Percentiles rank a stretch among this genome's conserved stretches.
These are phyloP conservation scores for Delphinapterus leucas DNA, from an alignment of 2,113 vertebrate genomes.

Conservation along the genomic window DNA sequence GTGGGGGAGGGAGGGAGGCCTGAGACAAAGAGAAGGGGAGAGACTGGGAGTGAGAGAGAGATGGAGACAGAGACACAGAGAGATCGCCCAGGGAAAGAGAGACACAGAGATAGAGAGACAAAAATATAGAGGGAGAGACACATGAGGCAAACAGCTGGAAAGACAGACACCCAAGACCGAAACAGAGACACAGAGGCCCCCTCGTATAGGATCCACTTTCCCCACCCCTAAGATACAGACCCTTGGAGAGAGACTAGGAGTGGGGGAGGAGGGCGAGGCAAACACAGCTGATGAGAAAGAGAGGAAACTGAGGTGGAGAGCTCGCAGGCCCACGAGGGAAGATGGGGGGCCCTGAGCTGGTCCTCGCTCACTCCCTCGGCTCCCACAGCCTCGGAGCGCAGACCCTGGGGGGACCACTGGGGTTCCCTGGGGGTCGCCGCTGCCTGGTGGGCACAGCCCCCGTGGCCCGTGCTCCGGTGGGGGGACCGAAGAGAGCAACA, in stretches of 20 bases:
- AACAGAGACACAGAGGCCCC: not conserved
- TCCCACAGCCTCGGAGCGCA: not conserved
- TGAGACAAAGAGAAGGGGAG: not conserved
- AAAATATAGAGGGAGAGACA: not conserved
- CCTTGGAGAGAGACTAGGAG: not conserved
- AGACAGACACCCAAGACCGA: not conserved
- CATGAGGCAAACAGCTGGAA: not conserved
- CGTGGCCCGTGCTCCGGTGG: too few relatives aligned
- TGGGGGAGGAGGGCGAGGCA: not conserved
- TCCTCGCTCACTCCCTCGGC: rapidly evolving
- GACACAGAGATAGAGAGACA: not conserved
- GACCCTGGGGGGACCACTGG: not conserved
- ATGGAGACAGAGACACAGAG: not conserved
- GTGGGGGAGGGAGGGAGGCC: rapidly evolving
- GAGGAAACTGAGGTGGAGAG: not conserved
- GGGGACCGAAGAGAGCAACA: too few relatives aligned
- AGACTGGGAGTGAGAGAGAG: not conserved
- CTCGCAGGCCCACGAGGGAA: not conserved
- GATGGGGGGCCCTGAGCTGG: not conserved
- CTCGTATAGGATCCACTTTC: not conserved
- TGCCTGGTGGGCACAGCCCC: not conserved
- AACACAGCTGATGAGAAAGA: not conserved
- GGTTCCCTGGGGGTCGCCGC: not conserved
- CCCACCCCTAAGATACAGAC: not conserved
- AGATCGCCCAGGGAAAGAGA: not conserved